phyloP scores from a whole-genome alignment of 53 echinoderm and acorn worm genomes.

The Holothuria leucospilota region DNA sequence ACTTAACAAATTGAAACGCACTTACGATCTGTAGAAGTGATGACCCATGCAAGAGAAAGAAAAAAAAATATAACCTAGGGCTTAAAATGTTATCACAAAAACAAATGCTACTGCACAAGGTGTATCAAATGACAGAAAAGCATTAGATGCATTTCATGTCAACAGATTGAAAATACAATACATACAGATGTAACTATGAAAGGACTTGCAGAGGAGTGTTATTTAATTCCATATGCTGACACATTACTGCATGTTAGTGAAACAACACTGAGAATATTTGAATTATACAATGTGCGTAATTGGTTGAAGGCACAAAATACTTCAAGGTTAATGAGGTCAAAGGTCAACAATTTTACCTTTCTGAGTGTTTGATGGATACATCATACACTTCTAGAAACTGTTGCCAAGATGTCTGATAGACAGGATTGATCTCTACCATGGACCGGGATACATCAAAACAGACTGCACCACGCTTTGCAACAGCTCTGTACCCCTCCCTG shows the following conservation, averaged over 20 bases:
- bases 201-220: no score
- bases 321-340: no score
- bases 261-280: no score
- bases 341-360: slow-evolving; percentile 67
- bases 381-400: slow-evolving; percentile 98
- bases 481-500: slow-evolving; percentile 91
- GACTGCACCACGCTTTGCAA: slow-evolving; percentile 92
- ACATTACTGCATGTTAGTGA: no score
- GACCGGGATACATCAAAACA: slow-evolving; percentile 92
- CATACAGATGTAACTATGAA: no score
- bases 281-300: no score
- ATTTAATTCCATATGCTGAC: no score
- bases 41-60: slow-evolving; percentile 12
- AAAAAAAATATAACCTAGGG: neutral
- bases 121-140: no score
- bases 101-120: neutral
- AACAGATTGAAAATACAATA: no score
- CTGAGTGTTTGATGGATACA: slow-evolving; percentile 94
- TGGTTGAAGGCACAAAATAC: no score
- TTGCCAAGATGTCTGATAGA: slow-evolving; percentile 92
- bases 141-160: no score
- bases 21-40: slow-evolving; percentile 26
- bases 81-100: neutral
- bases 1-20: neutral
- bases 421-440: slow-evolving; percentile 77